Conservation (phyloP, 2,797 vertebrate genomes). For the Denticeps clupeoides region DNA sequence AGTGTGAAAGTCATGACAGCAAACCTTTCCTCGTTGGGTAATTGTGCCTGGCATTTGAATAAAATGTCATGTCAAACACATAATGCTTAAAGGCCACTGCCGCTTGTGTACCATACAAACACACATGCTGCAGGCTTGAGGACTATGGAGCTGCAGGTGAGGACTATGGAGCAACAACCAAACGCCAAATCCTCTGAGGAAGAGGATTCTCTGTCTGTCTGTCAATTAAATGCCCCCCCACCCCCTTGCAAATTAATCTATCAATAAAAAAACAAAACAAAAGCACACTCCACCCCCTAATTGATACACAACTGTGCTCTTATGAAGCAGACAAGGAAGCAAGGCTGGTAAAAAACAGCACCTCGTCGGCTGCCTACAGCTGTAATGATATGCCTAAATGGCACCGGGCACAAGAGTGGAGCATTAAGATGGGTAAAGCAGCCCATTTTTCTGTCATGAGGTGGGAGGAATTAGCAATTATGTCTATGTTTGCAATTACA, state of each 20-base stretch:
- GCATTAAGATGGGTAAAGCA: slow-evolving; percentile 48
- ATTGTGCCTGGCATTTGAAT: slow-evolving; percentile 15
- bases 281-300: not conserved
- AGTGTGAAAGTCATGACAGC: not conserved
- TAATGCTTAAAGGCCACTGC: slow-evolving; percentile 1
- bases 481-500: slow-evolving; percentile 49
- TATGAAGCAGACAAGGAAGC: not conserved
- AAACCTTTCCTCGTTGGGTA: not conserved
- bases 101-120: not conserved
- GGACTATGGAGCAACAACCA: not conserved
- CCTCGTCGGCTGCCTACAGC: not conserved
- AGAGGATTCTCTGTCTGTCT: too few species aligned
- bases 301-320: not conserved
- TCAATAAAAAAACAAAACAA: too few species aligned
- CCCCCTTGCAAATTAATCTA: too few species aligned
- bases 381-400: not conserved
- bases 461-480: slow-evolving; percentile 47
- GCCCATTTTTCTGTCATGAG: slow-evolving; percentile 46
- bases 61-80: slow-evolving; percentile 18
- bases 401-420: slow-evolving; percentile 40
- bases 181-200: too few species aligned
- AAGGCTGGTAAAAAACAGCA: not conserved
- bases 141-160: not conserved
- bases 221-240: too few species aligned
- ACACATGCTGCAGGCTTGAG: not conserved